phyloP scores from a whole-genome alignment of 2,888 invertebrate species.

The Netelia fuscicornis region DNA sequence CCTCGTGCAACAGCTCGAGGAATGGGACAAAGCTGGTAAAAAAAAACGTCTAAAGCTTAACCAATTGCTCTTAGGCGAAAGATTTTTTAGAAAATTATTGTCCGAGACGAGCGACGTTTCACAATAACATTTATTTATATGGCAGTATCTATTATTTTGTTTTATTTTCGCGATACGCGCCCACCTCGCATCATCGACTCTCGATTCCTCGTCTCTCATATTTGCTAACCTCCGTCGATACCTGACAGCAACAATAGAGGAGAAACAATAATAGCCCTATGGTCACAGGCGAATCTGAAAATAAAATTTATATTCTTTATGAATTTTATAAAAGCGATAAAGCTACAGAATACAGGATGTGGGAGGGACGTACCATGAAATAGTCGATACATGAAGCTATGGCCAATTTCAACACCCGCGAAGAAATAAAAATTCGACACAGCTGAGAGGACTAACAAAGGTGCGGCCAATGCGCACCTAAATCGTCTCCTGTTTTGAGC shows the following conservation, averaged over 20 bases:
- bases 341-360: too few species aligned
- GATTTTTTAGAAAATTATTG: background rate
- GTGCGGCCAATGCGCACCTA: conserved; percentile 89
- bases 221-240: conserved; percentile 85
- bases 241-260: conserved; percentile 87
- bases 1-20: conserved; percentile 1
- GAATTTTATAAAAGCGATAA: too few species aligned
- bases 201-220: conserved; percentile 73
- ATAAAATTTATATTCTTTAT: conserved; percentile 53
- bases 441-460: conserved; percentile 92
- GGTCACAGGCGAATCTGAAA: conserved; percentile 81
- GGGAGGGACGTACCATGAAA: conserved; percentile 84
- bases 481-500: conserved; percentile 87
- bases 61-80: background rate
- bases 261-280: conserved; percentile 83
- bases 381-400: conserved; percentile 89
- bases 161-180: too few species aligned
- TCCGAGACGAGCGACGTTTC: background rate
- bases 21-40: background rate
- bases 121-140: too few species aligned
- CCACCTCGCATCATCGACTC: too few species aligned
- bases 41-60: background rate
- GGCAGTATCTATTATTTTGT: too few species aligned
- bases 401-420: conserved; percentile 90
- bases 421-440: conserved; percentile 96